Base-by-base conservation (phyloP, 2,797 vertebrate species). In the Urophycis tenuis region DNA sequence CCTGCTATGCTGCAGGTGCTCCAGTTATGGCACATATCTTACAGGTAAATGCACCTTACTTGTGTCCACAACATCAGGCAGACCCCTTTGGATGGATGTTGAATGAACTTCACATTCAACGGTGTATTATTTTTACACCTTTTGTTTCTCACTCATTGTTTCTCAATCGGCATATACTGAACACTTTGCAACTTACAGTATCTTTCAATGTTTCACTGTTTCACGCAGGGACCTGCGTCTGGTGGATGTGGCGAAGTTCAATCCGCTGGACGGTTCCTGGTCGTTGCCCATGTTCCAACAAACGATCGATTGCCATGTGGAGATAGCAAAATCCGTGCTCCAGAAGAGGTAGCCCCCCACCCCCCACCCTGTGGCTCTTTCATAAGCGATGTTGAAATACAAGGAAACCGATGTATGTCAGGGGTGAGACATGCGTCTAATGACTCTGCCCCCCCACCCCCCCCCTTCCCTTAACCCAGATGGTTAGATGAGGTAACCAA, bases 401-500 rank as follows among this genome's bases (percentile, higher is more conserved):
- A 19, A 30, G 15, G 4, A 69, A 31, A 69, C 29, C 0, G 64
- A 25, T 69, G 64, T 69, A 11, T 69, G n/a, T 31, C 64, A 69
- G 11, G 7, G n/a, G 64, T 1, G 29, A 69, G n/a, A 69, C 64
- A 53, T 53, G 45, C 45, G 17, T 53, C 45, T n/a, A 1, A 29
- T 30, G 73, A 33, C 69, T 32, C n/a, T 25, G 25, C 34, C n/a
- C n/a, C 10, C 14, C 36, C 3, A 17, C 83, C n/a, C n/a, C n/a
- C n/a, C n/a, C n/a, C n/a, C n/a, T n/a, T n/a, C n/a, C n/a, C n/a
- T n/a, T n/a, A n/a, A n/a, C n/a, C n/a, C n/a, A 98, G 96, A 75
- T 98, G 96, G 96, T 75, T 95, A 87, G 88, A 91, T 64, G 92
- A 95, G 85, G 92, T 97, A 45, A 92, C 95, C 76, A 90, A 93